Evolutionary conservation across 2,113 vertebrate species (phyloP), one percentile per base, ranked within the genome.

Genomic region (Corynorhinus townsendii): DNA sequence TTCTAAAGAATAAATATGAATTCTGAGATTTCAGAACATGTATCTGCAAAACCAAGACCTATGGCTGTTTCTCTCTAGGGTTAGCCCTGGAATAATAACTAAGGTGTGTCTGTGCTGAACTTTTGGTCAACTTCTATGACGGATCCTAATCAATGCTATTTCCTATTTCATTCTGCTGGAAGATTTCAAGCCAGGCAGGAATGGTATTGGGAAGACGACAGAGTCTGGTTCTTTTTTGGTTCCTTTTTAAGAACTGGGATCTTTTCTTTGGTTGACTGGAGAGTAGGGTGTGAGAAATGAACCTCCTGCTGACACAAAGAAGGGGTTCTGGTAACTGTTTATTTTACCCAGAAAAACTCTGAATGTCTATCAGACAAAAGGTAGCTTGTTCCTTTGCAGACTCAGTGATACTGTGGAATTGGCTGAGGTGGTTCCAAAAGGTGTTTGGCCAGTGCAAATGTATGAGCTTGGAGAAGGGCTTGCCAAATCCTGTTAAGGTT

Each of bases 401-500:
- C 47, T 72, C 82, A 93, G 68, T 73, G 94, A 96, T 85, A 91
- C 64, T 11, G 2, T 22, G 52, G 95, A 88, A 82, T 54, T 97
- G 96, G 92, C 79, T 96, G 89, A 83, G 72, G 56, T 73, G 43
- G 96, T 87, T 97, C 91, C 73, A 92, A 93, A 92, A 96, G 95
- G 95, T 96, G 94, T 97, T 97, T 97, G 96, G 85, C 91, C 91
- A 75, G 79, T 81, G 85, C 49, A 95, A 95, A 97, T 83, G 89
- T 92, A 80, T 96, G 94, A 97, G 95, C 66, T 22, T 12, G 93
- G 91, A 96, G 83, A 95, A 89, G 30, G 81, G 93, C 75, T 96
- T 96, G 97, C 95, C 92, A 96, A 95, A 90, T 86, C 89, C 69
- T 91, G 77, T 94, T 93, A 95, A 93, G 95, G 96, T 97, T 97